These are phyloP conservation scores for Neodiprion pinetum DNA, from an alignment of 1,140 invertebrate species.

Conservation along the genomic window DNA sequence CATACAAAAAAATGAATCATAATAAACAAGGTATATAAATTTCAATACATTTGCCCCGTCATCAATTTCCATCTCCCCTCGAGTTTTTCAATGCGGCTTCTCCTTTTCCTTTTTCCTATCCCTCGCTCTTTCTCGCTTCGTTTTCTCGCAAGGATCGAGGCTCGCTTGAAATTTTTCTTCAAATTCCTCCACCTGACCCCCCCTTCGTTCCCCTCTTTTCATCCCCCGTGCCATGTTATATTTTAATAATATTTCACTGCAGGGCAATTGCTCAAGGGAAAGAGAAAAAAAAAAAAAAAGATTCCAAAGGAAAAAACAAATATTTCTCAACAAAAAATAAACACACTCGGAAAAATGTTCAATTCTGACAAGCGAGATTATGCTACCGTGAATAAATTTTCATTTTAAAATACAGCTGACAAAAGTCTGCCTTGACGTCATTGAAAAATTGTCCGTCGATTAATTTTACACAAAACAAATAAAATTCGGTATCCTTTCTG, in stretches of 20 bases:
- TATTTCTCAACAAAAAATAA: too few relatives aligned
- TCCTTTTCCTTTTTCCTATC: neutral
- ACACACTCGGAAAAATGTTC: too few relatives aligned
- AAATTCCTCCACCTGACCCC: neutral
- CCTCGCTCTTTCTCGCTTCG: neutral
- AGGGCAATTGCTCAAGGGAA: neutral
- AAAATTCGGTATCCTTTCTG: too few relatives aligned
- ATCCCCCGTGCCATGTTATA: neutral
- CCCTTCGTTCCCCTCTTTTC: neutral
- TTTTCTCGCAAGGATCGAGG: neutral
- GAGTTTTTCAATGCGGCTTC: neutral
- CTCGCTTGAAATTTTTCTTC: neutral
- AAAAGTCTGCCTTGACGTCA: too few relatives aligned
- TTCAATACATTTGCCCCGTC: conserved; percentile 17
- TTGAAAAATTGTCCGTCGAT: too few relatives aligned
- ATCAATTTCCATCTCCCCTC: conserved; percentile 18
- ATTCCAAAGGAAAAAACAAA: too few relatives aligned
- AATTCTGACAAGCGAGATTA: too few relatives aligned
- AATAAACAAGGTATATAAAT: conserved; percentile 28
- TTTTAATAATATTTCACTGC: neutral
- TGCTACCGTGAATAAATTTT: too few relatives aligned
- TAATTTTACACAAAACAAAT: too few relatives aligned
- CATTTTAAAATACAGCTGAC: too few relatives aligned
- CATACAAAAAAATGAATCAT: conserved; percentile 10
- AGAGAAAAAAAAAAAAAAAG: too few relatives aligned